Conservation (phyloP, 2,888 invertebrate species). For the Xanthia icteritia region DNA sequence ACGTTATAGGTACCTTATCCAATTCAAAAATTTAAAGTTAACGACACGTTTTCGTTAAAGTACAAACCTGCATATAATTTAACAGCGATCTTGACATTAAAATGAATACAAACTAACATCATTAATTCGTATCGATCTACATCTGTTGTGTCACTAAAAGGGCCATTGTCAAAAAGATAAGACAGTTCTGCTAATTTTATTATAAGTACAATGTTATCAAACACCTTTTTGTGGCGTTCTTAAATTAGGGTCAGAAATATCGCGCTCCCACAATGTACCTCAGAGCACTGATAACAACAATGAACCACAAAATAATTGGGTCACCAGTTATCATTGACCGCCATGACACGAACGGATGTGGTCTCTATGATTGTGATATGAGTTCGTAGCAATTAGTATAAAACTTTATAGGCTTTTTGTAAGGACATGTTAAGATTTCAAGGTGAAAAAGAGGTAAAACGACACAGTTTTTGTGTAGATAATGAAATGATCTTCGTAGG, state of each 20-base stretch:
- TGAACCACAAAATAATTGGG: constrained; percentile 28
- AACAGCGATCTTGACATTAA: constrained; percentile 7
- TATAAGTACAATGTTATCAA: constrained; percentile 58
- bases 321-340: constrained; percentile 47
- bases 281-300: constrained; percentile 37
- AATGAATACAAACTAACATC: background rate
- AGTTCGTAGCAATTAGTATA: background rate
- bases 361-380: constrained; percentile 20
- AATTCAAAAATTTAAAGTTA: constrained; percentile 1
- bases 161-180: constrained; percentile 26
- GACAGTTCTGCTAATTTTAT: constrained; percentile 31
- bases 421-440: no score
- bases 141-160: background rate
- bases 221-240: constrained; percentile 28
- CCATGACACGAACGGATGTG: constrained; percentile 48
- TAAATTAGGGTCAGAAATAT: constrained; percentile 16
- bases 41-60: background rate
- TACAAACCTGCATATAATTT: background rate
- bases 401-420: background rate
- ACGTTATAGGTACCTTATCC: no score
- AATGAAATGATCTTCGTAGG: background rate
- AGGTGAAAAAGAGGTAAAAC: background rate
- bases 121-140: background rate
- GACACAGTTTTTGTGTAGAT: background rate
- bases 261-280: constrained; percentile 3